Conservation (phyloP, 1,140 invertebrate species). For the Littorina saxatilis region DNA sequence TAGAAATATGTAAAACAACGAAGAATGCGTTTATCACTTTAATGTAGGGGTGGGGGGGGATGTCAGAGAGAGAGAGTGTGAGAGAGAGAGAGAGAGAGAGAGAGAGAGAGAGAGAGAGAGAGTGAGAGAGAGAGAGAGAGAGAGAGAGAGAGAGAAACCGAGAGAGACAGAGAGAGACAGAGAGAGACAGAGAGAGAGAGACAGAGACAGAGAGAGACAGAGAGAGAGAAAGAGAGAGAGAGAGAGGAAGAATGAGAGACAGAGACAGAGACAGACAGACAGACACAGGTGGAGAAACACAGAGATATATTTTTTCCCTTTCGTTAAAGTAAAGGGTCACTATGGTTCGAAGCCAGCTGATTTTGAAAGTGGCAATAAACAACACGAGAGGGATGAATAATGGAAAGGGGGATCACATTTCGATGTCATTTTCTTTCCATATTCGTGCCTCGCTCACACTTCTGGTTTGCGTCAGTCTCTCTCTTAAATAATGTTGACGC, state of each 20-base stretch:
- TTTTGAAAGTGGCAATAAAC: too few species aligned
- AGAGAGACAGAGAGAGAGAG: not conserved
- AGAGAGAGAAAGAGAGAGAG: not conserved
- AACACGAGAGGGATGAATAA: not conserved
- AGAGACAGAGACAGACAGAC: not conserved
- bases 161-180: not conserved
- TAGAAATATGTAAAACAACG: too few species aligned
- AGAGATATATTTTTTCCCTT: too few species aligned
- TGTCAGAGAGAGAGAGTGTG: not conserved
- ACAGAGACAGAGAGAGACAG: not conserved
- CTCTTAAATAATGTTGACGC: not conserved
- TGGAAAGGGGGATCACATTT: not conserved
- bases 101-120: not conserved
- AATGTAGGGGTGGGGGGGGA: slow-evolving; percentile 9
- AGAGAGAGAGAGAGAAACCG: slow-evolving; percentile 9
- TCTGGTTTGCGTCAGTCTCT: not conserved
- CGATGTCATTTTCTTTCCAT: slow-evolving; percentile 25
- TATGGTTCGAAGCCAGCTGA: too few species aligned
- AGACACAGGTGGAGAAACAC: too few species aligned
- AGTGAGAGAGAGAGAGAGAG: not conserved
- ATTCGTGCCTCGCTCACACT: not conserved
- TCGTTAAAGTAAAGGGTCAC: too few species aligned
- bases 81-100: not conserved
- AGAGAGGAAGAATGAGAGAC: not conserved
- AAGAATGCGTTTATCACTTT: too few species aligned